These are phyloP conservation scores for Microtus montanus DNA, from an alignment of 2,113 vertebrate species.

Conservation along the genomic window DNA sequence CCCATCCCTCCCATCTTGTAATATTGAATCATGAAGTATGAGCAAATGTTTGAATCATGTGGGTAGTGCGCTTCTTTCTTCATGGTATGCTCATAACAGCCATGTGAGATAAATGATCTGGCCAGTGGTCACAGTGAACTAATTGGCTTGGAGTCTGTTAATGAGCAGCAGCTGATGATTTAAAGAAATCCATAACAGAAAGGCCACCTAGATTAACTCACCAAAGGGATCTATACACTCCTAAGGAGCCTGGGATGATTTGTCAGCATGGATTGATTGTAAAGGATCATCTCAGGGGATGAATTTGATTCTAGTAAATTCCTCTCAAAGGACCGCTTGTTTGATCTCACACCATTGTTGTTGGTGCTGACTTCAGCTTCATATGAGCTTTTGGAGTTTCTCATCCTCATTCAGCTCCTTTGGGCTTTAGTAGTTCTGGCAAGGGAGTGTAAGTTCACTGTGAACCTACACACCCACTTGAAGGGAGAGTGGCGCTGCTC, in stretches of 20 bases:
- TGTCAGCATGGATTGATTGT: not conserved
- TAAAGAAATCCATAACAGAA: conserved; percentile 9
- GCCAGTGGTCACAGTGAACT: not conserved
- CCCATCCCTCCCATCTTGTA: not conserved
- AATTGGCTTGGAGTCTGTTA: conserved; percentile 43
- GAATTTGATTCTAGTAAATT: not conserved
- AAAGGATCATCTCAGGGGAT: not conserved
- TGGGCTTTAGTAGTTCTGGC: not conserved
- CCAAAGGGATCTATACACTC: not conserved
- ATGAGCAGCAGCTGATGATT: conserved; percentile 26
- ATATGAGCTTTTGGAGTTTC: not conserved
- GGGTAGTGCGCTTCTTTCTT: not conserved
- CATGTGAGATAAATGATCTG: not conserved
- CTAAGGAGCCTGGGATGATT: not conserved
- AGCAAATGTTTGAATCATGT: not conserved
- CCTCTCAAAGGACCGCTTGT: not conserved
- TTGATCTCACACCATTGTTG: not conserved
- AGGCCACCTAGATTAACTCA: not conserved
- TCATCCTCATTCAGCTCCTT: not conserved
- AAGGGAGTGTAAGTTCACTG: not conserved
- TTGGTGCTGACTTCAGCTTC: not conserved
- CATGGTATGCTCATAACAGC: not conserved
- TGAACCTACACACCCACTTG: not conserved
- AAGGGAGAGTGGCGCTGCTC: not conserved
- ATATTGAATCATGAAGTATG: not conserved